Percentiles rank a stretch among this genome's conserved stretches.
These are phyloP conservation scores for Solenopsis fugax DNA, from an alignment of 1,140 invertebrate species.

Conservation along the genomic window DNA sequence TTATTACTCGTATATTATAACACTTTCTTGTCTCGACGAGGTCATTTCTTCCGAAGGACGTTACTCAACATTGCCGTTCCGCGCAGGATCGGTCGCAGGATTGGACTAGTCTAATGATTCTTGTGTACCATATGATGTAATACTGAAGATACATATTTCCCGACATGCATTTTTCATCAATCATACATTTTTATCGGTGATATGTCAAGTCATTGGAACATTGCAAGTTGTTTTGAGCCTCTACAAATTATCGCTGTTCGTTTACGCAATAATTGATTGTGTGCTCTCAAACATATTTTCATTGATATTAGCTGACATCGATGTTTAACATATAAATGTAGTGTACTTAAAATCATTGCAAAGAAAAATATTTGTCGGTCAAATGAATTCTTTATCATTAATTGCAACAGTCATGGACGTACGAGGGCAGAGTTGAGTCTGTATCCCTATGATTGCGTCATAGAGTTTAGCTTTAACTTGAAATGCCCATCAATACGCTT, in stretches of 20 bases:
- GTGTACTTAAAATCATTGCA: not conserved
- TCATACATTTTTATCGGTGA: not conserved
- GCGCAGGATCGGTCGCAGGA: slow-evolving; percentile 49
- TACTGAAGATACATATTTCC: not conserved
- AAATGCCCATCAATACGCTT: not conserved
- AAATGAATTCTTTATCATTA: not conserved
- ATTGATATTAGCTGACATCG: not conserved
- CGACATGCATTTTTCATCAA: not conserved
- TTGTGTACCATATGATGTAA: not conserved
- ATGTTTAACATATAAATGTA: not conserved
- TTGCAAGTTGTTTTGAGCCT: not conserved
- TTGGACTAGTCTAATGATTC: slow-evolving; percentile 52
- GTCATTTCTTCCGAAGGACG: slow-evolving; percentile 1
- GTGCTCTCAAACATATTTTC: not conserved
- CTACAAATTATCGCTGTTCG: not conserved
- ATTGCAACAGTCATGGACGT: not conserved
- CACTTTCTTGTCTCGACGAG: slow-evolving; percentile 6
- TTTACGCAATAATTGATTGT: not conserved
- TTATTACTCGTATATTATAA: not conserved
- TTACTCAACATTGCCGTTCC: slow-evolving; percentile 34
- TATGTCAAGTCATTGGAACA: not conserved
- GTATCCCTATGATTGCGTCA: not conserved
- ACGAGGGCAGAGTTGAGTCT: not conserved
- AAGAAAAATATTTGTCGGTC: not conserved
- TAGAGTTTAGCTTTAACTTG: not conserved